These are phyloP conservation scores for Batillaria attramentaria DNA, from an alignment of 1,140 invertebrate species.

Conservation along the genomic window DNA sequence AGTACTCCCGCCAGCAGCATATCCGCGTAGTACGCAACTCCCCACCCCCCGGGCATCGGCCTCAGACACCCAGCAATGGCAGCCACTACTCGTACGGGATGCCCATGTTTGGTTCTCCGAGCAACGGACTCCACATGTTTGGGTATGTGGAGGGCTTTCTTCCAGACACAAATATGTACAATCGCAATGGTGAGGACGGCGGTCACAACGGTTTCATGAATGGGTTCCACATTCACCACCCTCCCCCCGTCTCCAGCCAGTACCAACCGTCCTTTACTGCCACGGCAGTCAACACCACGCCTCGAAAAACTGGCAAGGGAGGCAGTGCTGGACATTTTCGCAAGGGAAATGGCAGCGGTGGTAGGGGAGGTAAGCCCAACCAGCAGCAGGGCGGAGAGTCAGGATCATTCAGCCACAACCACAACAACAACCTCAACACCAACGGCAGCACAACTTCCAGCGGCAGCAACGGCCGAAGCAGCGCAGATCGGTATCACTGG, in stretches of 20 bases:
- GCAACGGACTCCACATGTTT: too few species aligned
- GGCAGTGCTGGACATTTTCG: slow-evolving; percentile 13
- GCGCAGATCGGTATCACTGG: not conserved
- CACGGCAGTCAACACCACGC: not conserved
- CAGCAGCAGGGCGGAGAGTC: not conserved
- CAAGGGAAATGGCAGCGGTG: not conserved
- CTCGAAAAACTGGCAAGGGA: not conserved
- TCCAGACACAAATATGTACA: too few species aligned
- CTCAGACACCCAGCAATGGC: too few species aligned
- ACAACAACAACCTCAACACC: slow-evolving; percentile 18
- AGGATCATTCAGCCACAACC: not conserved
- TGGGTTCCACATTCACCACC: not conserved
- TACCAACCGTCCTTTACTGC: not conserved
- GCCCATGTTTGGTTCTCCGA: not conserved
- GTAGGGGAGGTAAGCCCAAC: not conserved
- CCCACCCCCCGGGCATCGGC: too few species aligned
- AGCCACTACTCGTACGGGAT: too few species aligned
- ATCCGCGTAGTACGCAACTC: not conserved
- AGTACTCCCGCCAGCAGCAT: slow-evolving; percentile 19
- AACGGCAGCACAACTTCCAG: slow-evolving; percentile 11
- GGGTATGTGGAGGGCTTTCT: too few species aligned
- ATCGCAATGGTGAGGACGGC: too few species aligned
- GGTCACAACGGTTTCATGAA: too few species aligned
- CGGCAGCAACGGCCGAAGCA: not conserved
- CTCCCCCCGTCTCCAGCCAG: not conserved